Percentiles rank a stretch among this genome's conserved stretches.
Conservation (phyloP, 2,888 invertebrate species). For the Stratiomys singularior region DNA sequence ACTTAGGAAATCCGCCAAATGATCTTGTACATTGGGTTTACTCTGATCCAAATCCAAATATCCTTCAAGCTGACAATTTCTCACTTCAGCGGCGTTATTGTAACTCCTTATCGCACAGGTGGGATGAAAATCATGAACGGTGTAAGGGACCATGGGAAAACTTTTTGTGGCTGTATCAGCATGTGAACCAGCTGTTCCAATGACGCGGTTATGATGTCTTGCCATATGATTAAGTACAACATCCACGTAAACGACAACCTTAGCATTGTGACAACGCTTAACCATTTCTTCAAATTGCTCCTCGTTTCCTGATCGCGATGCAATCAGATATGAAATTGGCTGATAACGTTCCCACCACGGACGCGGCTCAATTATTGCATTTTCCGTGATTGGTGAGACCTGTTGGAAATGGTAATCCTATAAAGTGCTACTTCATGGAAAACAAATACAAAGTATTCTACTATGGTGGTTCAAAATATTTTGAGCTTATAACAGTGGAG, state of each 20-base stretch:
- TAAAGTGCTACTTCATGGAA: too few relatives aligned
- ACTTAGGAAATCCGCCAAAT: slow-evolving; percentile 66
- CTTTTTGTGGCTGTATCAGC: slow-evolving; percentile 66
- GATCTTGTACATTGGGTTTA: slow-evolving; percentile 69
- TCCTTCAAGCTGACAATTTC: slow-evolving; percentile 60
- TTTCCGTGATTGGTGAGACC: slow-evolving; percentile 71
- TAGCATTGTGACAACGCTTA: slow-evolving; percentile 78
- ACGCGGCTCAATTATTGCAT: slow-evolving; percentile 67
- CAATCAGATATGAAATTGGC: slow-evolving; percentile 78
- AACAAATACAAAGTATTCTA: too few relatives aligned
- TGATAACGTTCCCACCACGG: slow-evolving; percentile 93
- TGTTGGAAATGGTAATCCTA: too few relatives aligned
- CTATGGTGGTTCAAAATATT: too few relatives aligned
- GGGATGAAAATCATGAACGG: slow-evolving; percentile 69
- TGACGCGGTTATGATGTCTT: slow-evolving; percentile 60
- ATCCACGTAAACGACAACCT: slow-evolving; percentile 81
- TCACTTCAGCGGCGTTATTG: slow-evolving; percentile 68
- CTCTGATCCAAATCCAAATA: slow-evolving; percentile 68
- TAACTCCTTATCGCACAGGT: slow-evolving; percentile 66
- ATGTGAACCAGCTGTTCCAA: slow-evolving; percentile 58
- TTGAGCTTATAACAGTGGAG: too few relatives aligned
- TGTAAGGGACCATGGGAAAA: slow-evolving; percentile 71
- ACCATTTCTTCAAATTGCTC: slow-evolving; percentile 78
- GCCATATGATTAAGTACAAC: slow-evolving; percentile 83
- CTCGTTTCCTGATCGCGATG: slow-evolving; percentile 79